phyloP scores from a whole-genome alignment of 37 sponge, comb jelly and placozoan genomes.

The Beroe ovata region DNA sequence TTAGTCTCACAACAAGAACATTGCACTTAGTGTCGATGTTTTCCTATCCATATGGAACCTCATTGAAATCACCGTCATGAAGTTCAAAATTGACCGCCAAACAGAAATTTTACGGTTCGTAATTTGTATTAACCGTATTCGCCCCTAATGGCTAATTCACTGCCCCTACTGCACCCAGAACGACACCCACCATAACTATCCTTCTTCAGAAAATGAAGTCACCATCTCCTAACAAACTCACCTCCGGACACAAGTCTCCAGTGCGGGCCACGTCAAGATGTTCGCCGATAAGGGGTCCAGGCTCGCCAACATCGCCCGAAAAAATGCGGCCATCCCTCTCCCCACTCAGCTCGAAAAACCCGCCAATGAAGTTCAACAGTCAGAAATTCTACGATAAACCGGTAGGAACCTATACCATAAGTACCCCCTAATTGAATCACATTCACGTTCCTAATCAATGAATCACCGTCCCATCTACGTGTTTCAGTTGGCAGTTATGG shows the following conservation, averaged over 20 bases:
- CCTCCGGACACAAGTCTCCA: neutral
- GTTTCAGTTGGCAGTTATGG: slow-evolving; percentile 66
- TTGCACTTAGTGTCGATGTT: too few species aligned
- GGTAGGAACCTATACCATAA: too few species aligned
- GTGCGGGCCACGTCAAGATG: neutral
- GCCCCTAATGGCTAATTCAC: too few species aligned
- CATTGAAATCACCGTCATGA: neutral
- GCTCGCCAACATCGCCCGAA: neutral
- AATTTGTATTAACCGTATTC: too few species aligned
- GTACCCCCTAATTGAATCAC: too few species aligned
- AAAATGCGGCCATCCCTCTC: neutral
- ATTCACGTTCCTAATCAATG: too few species aligned
- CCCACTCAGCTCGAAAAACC: neutral
- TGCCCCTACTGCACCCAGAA: too few species aligned
- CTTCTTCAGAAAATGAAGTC: neutral
- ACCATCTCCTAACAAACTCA: neutral
- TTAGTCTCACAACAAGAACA: too few species aligned
- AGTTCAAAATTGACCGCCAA: neutral
- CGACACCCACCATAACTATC: too few species aligned
- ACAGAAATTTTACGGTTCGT: neutral
- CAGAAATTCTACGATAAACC: neutral
- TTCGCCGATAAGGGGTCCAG: neutral
- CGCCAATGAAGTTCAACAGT: neutral
- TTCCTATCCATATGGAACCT: too few species aligned
- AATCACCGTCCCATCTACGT: too few species aligned